These are phyloP conservation scores for Diorhabda elongata DNA, from an alignment of 1,140 invertebrate species.

Conservation along the genomic window DNA sequence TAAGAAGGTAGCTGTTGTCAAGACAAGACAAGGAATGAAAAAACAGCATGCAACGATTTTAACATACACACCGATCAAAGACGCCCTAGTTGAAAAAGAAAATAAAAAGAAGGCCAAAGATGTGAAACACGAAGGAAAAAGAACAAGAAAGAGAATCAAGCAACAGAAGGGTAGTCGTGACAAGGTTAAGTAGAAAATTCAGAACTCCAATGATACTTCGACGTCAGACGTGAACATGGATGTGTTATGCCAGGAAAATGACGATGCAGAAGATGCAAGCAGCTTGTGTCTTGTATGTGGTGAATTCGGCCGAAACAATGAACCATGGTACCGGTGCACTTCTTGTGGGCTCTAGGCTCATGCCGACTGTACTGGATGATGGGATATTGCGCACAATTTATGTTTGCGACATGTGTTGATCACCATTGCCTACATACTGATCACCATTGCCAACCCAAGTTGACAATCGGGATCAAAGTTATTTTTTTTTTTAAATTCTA, in stretches of 20 bases:
- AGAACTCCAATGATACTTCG: background rate
- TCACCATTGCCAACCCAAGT: background rate
- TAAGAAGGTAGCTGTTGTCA: too few relatives aligned
- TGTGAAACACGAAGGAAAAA: background rate
- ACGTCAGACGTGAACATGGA: constrained; percentile 23
- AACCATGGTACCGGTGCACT: constrained; percentile 38
- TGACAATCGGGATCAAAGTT: background rate
- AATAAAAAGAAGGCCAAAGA: background rate
- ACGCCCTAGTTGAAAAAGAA: constrained; percentile 8
- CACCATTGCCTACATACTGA: background rate
- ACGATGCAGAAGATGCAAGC: constrained; percentile 35
- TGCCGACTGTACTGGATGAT: constrained; percentile 26
- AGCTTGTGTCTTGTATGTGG: constrained; percentile 34
- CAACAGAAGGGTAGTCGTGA: constrained; percentile 16
- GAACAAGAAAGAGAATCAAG: constrained; percentile 19
- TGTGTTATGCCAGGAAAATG: constrained; percentile 18
- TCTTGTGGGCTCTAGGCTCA: constrained; percentile 28
- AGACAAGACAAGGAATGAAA: background rate
- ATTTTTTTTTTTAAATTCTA: background rate
- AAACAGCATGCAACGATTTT: constrained; percentile 9
- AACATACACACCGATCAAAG: constrained; percentile 6
- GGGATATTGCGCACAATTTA: constrained; percentile 24
- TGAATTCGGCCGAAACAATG: constrained; percentile 35
- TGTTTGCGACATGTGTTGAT: constrained; percentile 19
- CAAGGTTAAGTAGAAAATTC: constrained; percentile 20